These are phyloP conservation scores for Spermophilus dauricus DNA, from an alignment of 2,113 vertebrate genomes.

Conservation along the genomic window DNA sequence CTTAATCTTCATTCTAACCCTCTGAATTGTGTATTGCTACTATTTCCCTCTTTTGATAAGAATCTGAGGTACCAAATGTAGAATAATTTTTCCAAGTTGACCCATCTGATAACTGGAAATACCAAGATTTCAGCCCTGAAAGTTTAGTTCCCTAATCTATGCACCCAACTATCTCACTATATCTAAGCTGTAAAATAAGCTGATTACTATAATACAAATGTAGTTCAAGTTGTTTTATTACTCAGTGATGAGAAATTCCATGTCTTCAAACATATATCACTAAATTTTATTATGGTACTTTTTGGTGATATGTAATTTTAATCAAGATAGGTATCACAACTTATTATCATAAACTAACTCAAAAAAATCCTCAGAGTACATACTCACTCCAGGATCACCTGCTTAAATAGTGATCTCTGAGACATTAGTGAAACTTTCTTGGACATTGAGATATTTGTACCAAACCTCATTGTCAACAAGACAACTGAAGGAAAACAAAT, in stretches of 20 bases:
- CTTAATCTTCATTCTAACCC: no score
- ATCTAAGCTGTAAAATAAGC: not conserved
- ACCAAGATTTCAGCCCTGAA: not conserved
- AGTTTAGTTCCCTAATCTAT: not conserved
- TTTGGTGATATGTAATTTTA: not conserved
- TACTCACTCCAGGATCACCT: not conserved
- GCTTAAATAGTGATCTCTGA: not conserved
- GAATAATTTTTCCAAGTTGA: no score
- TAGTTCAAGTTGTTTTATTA: not conserved
- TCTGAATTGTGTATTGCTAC: no score
- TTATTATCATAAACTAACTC: not conserved
- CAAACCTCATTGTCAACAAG: not conserved
- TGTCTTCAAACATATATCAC: not conserved
- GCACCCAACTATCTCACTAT: not conserved
- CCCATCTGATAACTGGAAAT: not conserved
- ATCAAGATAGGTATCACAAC: not conserved
- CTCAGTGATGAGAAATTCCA: not conserved
- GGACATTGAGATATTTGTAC: not conserved
- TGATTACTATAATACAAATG: not conserved
- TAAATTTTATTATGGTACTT: not conserved
- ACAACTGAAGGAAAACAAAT: not conserved
- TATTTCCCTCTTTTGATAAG: no score
- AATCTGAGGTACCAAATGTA: no score
- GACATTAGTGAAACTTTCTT: not conserved
- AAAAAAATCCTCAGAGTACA: not conserved